Evolutionary conservation across 1,140 invertebrate genomes (phyloP).

Genomic region (Lasioglossum albipes): DNA sequence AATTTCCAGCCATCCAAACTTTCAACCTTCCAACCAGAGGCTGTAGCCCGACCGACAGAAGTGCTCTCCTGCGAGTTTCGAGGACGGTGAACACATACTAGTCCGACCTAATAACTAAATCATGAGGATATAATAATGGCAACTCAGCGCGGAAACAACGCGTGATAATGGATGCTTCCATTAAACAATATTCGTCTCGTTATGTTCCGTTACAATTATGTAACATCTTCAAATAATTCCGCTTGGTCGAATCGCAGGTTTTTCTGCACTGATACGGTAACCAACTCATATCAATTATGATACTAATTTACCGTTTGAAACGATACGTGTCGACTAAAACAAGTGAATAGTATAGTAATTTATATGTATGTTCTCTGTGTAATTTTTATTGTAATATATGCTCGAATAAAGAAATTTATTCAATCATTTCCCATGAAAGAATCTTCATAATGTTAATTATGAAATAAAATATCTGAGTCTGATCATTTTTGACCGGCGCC

Average conservation of each 20-base stretch:
- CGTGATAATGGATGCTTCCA: slow-evolving; percentile 33
- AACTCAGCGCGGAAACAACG: slow-evolving; percentile 15
- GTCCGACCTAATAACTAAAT: slow-evolving; percentile 46
- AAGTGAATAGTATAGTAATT: no score
- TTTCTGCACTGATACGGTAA: neutral
- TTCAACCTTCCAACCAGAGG: slow-evolving; percentile 16
- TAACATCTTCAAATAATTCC: neutral
- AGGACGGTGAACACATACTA: slow-evolving; percentile 19
- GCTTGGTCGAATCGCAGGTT: neutral
- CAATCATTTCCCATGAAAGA: no score
- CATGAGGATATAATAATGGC: slow-evolving; percentile 37
- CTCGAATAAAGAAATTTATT: no score
- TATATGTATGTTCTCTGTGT: no score
- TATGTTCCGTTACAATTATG: slow-evolving; percentile 1
- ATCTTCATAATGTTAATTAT: no score
- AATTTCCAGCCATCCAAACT: slow-evolving; percentile 43
- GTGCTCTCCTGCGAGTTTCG: slow-evolving; percentile 12
- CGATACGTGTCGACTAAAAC: no score
- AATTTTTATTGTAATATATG: no score
- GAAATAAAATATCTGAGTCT: no score
- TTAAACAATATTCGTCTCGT: slow-evolving; percentile 24
- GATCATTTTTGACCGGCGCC: no score
- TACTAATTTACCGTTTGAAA: no score
- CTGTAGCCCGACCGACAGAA: neutral
- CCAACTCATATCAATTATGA: no score